Conservation (phyloP, 2,888 invertebrate genomes). For the Lochmaea capreae region DNA sequence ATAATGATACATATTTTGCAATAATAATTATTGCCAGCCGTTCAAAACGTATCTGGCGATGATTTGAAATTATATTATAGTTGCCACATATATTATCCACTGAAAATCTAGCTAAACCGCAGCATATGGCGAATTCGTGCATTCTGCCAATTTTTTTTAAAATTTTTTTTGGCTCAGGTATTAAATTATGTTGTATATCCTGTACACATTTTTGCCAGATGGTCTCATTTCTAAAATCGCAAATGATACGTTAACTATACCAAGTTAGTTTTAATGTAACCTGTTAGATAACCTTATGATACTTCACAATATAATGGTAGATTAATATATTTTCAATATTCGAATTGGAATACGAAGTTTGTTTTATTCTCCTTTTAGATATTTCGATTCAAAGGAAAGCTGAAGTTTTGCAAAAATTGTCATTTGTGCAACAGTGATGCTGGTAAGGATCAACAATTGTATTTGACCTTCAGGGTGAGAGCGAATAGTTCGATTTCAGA, state of each 20-base stretch:
- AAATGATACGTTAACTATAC: neutral
- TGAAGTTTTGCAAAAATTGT: too few species aligned
- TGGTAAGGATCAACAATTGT: too few species aligned
- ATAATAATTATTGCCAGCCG: too few species aligned
- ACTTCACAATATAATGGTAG: neutral
- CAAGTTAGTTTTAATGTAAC: neutral
- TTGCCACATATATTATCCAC: neutral
- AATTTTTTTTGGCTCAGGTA: slow-evolving; percentile 7
- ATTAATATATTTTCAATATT: too few species aligned
- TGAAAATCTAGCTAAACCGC: neutral
- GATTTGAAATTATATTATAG: neutral
- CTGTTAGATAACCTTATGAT: neutral
- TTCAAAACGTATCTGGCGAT: slow-evolving; percentile 19
- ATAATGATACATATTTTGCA: too few species aligned
- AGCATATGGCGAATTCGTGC: neutral
- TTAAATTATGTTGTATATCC: neutral
- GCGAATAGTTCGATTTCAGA: too few species aligned
- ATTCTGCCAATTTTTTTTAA: neutral
- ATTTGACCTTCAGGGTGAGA: too few species aligned
- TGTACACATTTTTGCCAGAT: slow-evolving; percentile 7
- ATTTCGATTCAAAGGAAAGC: too few species aligned
- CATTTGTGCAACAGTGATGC: too few species aligned
- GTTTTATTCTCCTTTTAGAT: too few species aligned
- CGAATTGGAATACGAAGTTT: too few species aligned
- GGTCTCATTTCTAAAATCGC: slow-evolving; percentile 1